Evolutionary conservation across 2,888 invertebrate genomes (phyloP).

Genomic region (Luperina nickerlii): DNA sequence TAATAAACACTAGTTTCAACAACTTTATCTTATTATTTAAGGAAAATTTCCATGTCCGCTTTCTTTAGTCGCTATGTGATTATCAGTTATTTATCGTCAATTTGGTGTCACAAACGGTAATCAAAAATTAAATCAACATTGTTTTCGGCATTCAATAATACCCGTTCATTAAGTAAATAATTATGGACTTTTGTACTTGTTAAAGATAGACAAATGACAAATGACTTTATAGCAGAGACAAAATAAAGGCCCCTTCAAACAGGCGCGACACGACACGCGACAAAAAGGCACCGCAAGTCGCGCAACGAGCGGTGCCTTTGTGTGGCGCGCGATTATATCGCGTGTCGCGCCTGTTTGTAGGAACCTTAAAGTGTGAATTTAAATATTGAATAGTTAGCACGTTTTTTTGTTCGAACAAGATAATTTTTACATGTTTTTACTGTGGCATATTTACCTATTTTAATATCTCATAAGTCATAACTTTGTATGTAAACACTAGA

Average conservation of each 20-base stretch:
- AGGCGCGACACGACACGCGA: too few relatives aligned
- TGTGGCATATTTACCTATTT: conserved; percentile 33
- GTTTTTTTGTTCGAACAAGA: conserved; percentile 39
- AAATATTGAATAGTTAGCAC: conserved; percentile 34
- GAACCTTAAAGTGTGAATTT: background rate
- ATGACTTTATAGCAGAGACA: conserved; percentile 19
- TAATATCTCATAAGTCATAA: conserved; percentile 34
- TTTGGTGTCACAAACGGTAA: conserved; percentile 57
- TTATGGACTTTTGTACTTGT: conserved; percentile 4
- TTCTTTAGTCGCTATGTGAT: conserved; percentile 72
- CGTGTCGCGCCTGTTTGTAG: too few relatives aligned
- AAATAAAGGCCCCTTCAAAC: background rate
- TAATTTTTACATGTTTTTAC: conserved; percentile 25
- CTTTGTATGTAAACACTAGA: conserved; percentile 48
- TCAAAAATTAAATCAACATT: conserved; percentile 42
- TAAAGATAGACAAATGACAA: conserved; percentile 5
- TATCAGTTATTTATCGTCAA: conserved; percentile 76
- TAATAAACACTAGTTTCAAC: conserved; percentile 39
- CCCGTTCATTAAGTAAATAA: conserved; percentile 1
- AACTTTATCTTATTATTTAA: conserved; percentile 71
- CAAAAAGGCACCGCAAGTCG: too few relatives aligned
- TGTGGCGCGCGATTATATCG: too few relatives aligned
- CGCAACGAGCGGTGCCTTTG: too few relatives aligned
- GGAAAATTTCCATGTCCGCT: conserved; percentile 73
- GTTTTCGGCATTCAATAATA: conserved; percentile 2